Percentiles rank a stretch among this genome's conserved stretches.
Conservation (phyloP, 2,113 vertebrate species). For the Zeus faber region DNA sequence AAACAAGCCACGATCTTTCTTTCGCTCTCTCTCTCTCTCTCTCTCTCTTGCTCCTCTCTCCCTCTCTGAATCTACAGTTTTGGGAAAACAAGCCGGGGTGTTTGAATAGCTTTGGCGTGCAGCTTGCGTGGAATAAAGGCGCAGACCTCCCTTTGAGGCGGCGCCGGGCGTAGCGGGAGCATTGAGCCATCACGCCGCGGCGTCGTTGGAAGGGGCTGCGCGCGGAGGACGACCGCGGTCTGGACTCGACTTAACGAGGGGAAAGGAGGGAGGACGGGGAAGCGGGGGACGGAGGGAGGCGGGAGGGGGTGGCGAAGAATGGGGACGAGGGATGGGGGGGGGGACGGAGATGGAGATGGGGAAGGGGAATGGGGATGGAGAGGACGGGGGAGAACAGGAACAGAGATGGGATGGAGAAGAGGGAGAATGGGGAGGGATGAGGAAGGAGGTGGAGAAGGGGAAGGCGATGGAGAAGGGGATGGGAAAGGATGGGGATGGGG, state of each 20-base stretch:
- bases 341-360: slow-evolving; percentile 44
- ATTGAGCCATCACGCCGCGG: slow-evolving; percentile 72
- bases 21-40: too few species aligned
- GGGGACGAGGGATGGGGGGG: slow-evolving; percentile 21
- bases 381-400: too few species aligned
- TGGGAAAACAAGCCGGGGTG: slow-evolving; percentile 40
- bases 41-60: too few species aligned
- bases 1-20: too few species aligned
- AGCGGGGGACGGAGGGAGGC: too few species aligned
- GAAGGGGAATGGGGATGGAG: slow-evolving; percentile 30
- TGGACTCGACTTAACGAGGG: slow-evolving; percentile 67
- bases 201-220: slow-evolving; percentile 66
- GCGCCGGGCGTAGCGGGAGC: slow-evolving; percentile 59
- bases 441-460: too few species aligned
- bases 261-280: slow-evolving; percentile 24
- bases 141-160: slow-evolving; percentile 63
- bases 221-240: slow-evolving; percentile 60
- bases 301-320: too few species aligned
- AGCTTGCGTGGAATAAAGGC: slow-evolving; percentile 66
- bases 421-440: too few species aligned
- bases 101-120: slow-evolving; percentile 65
- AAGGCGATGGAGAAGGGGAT: too few species aligned
- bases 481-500: too few species aligned
- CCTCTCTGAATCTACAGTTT: too few species aligned
- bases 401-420: too few species aligned